A percentile compares a stretch with the other conserved stretches of the same genome.
Evolutionary conservation across 2,797 vertebrate species (phyloP).

Genomic region (Acanthurus leucopareius): DNA sequence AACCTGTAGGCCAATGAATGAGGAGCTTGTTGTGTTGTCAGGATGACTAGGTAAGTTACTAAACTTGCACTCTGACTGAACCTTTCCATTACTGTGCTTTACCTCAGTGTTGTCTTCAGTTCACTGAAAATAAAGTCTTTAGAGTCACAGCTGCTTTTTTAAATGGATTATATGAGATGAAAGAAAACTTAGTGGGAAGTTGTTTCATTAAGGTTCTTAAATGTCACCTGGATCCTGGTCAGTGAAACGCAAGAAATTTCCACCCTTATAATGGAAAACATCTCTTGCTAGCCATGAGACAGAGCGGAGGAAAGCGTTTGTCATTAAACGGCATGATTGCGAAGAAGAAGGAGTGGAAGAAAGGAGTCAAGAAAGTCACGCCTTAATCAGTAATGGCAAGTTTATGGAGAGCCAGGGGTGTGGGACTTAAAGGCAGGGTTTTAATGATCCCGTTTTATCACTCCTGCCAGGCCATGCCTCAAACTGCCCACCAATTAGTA

Average conservation of each 20-base stretch:
- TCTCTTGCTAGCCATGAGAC: constrained; percentile 45
- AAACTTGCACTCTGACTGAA: constrained; percentile 46
- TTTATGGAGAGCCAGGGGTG: constrained; percentile 66
- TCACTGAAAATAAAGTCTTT: constrained; percentile 45
- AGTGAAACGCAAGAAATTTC: constrained; percentile 54
- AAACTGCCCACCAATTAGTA: constrained; percentile 57
- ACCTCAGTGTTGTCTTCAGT: constrained; percentile 33
- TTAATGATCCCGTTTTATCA: constrained; percentile 72
- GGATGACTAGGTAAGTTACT: constrained; percentile 21
- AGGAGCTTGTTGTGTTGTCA: constrained; percentile 47
- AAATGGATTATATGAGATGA: constrained; percentile 26
- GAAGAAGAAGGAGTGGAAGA: constrained; percentile 36
- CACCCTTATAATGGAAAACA: constrained; percentile 64
- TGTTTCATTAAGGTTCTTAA: constrained; percentile 54
- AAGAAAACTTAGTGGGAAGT: constrained; percentile 26
- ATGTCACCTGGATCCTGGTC: constrained; percentile 61
- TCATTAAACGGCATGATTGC: constrained; percentile 64
- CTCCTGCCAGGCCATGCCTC: constrained; percentile 54
- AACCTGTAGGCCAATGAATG: constrained; percentile 36
- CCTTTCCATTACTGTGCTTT: constrained; percentile 26
- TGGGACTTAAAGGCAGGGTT: constrained; percentile 65
- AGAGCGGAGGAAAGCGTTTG: constrained; percentile 47
- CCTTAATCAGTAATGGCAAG: constrained; percentile 75
- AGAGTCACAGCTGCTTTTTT: constrained; percentile 43
- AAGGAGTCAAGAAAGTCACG: constrained; percentile 64